These are phyloP conservation scores for Erythrocercus mccallii DNA, from an alignment of 2,113 vertebrate species.

Conservation along the genomic window DNA sequence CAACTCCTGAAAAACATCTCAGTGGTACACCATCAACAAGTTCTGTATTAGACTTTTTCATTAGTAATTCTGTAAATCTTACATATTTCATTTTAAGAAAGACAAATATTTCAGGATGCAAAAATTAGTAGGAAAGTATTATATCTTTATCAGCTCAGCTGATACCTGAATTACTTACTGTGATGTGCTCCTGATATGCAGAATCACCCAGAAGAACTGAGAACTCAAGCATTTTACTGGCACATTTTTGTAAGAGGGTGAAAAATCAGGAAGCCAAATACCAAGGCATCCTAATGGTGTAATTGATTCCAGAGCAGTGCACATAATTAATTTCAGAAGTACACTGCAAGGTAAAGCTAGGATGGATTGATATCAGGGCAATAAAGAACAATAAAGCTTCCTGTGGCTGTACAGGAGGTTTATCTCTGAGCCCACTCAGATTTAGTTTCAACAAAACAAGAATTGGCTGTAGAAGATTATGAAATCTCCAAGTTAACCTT, in stretches of 20 bases:
- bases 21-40: background rate
- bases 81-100: background rate
- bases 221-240: background rate
- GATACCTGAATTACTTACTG: background rate
- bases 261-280: background rate
- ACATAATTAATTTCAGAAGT: background rate
- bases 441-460: background rate
- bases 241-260: accelerated
- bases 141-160: background rate
- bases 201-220: background rate
- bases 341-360: background rate
- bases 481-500: background rate
- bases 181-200: background rate
- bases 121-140: background rate
- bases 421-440: background rate
- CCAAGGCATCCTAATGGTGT: background rate
- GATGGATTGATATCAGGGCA: background rate
- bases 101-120: background rate
- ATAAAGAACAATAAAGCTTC: background rate
- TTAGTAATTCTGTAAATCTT: background rate
- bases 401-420: background rate
- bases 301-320: background rate
- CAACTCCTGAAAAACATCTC: background rate
- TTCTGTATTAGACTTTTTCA: background rate
- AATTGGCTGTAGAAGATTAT: background rate